Base-by-base conservation (phyloP, 2,797 vertebrate genomes). In the Eulemur mongoz region DNA sequence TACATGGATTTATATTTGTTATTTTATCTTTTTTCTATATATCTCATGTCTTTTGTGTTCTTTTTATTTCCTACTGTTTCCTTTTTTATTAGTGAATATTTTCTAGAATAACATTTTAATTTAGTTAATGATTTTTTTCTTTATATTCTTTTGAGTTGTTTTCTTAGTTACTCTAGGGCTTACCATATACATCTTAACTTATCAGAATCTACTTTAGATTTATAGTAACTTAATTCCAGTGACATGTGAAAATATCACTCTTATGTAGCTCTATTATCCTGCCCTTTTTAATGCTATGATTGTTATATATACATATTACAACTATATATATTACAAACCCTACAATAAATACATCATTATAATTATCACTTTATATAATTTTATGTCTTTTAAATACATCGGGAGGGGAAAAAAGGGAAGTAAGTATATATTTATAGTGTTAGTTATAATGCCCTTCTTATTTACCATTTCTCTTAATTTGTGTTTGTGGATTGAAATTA, bases 391-490 rank as follows among this genome's bases (percentile, higher is more conserved):
- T 96, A 78, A 91, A 93, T 93, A 93, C 75, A 30, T 50, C 69
- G 13, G 50, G 57, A 87, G 48, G 35, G 45, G 4, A 85, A 70
- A 70, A 73, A 57, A 54, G 8, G 22, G 59, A 35, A 92, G 59
- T 45, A 57, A 50, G 48, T 61, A 88, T 83, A 15, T 88, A 61
- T 92, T 92, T 78, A 81, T 76, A 82, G 76, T 91, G 59, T 70
- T 86, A 43, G 43, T 82, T 67, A 96, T 76, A 72, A 67, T 70
- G 63, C 30, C 18, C 43, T 83, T 90, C 63, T 54, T 81, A 88
- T 88, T 83, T 83, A 72, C 43, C 52, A 83, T 96, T 87, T 80
- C 25, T 81, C 82, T 90, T 96, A 32, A 94, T 82, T 93, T 91
- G 72, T 83, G 82, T 32, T 20, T 83, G 43, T 82, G 54, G 11